phyloP scores from a whole-genome alignment of 2,888 invertebrate species.

The Stenichneumon culpator region DNA sequence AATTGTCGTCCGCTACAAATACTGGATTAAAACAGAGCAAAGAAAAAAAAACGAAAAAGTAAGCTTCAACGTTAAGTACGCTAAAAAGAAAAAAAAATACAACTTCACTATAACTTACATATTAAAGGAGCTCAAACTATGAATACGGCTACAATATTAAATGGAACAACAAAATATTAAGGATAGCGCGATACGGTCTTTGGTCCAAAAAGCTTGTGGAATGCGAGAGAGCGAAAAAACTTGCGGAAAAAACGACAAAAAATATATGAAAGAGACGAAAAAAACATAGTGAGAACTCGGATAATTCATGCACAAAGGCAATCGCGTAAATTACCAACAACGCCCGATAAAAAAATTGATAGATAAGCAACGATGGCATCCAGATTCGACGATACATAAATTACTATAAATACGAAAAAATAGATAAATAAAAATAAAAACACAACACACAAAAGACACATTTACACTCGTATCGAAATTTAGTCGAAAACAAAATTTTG shows the following conservation, averaged over 20 bases:
- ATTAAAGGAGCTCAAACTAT: constrained; percentile 78
- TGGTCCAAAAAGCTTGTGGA: constrained; percentile 62
- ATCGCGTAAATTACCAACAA: constrained; percentile 76
- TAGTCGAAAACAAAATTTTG: constrained; percentile 58
- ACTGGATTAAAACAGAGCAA: constrained; percentile 75
- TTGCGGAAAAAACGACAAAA: constrained; percentile 5
- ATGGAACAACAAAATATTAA: constrained; percentile 68
- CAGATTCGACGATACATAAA: constrained; percentile 54
- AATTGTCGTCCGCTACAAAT: constrained; percentile 82
- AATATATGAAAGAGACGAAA: constrained; percentile 24
- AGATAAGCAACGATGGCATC: constrained; percentile 64
- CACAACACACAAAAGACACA: constrained; percentile 36
- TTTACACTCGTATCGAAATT: constrained; percentile 53
- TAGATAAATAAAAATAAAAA: constrained; percentile 20
- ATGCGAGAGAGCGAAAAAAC: constrained; percentile 8
- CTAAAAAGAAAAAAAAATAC: constrained; percentile 71
- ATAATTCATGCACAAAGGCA: constrained; percentile 77
- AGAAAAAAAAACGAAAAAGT: constrained; percentile 65
- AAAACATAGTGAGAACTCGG: constrained; percentile 69
- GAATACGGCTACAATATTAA: constrained; percentile 70
- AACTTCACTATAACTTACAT: constrained; percentile 76
- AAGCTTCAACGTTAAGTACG: constrained; percentile 78
- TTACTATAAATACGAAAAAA: constrained; percentile 25
- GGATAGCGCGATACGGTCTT: constrained; percentile 65
- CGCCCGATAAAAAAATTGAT: constrained; percentile 62